Evolutionary conservation across 2,797 vertebrate genomes (phyloP), one percentile per base, ranked within the genome.

Genomic region (Miichthys miiuy): DNA sequence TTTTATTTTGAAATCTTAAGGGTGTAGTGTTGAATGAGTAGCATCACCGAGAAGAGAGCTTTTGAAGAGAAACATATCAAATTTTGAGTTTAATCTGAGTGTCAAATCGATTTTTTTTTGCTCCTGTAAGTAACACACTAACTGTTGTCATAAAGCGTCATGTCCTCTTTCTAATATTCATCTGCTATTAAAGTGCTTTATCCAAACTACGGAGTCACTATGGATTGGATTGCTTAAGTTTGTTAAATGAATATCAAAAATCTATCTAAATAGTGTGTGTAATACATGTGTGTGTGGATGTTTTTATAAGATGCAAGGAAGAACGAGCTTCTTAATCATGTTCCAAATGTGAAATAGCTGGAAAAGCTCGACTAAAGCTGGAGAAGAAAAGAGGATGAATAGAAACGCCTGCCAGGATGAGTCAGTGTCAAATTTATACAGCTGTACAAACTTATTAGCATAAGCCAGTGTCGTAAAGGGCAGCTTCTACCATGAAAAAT

Each of bases 141-240:
- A 93, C 88, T 90, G 80, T 91, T 87, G 87, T 85, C 87, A 90
- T 88, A 74, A 85, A 80, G 71, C 52, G 58, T 87, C 70, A 76
- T 86, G 85, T 91, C 85, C 44, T 92, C 81, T 89, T 92, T 92
- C 90, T 92, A 91, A 91, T 88, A 91, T 78, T 57, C 90, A 89
- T 91, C 87, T 87, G 89, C 91, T 92, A 94, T 90, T 93, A 94
- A 94, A 94, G 90, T 88, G 92, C 90, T 92, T 93, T 93, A 91
- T 88, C 73, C 87, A 87, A 88, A 89, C 77, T 10, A 65, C 51
- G 20, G 48, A 75, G 41, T 73, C 70, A 41, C n/a, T 42, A 3
- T 58, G 70, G 79, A 56, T 61, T 51, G 9, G 20, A 75, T 71
- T 90, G 77, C 10, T 87, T 81, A 54, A 47, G 18, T 82, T 48